These are phyloP conservation scores for Sebastes reedi DNA, from an alignment of 2,797 vertebrate species.

Conservation along the genomic window DNA sequence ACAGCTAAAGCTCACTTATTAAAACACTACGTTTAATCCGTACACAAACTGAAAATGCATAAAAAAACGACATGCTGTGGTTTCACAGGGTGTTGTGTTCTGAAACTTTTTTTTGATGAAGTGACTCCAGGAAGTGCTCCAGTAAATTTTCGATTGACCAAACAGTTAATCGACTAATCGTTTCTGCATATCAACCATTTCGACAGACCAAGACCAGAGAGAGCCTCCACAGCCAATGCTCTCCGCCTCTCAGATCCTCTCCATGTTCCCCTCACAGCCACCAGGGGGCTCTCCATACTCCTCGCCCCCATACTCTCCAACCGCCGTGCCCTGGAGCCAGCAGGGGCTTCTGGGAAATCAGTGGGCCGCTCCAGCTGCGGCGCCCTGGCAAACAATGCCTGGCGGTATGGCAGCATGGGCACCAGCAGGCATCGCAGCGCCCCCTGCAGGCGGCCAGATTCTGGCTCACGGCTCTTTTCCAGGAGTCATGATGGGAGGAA, in stretches of 20 bases:
- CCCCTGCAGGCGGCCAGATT: not conserved
- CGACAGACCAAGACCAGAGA: not conserved
- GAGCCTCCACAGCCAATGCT: constrained; percentile 42
- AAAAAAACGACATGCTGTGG: not conserved
- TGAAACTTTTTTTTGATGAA: not conserved
- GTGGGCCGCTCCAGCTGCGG: constrained; percentile 29
- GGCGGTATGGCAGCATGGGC: constrained; percentile 18
- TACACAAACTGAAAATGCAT: not conserved
- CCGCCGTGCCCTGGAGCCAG: constrained; percentile 51
- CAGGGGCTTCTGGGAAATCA: constrained; percentile 38
- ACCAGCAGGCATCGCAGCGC: not conserved
- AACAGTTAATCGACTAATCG: not conserved
- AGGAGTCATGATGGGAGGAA: not conserved
- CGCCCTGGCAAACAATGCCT: constrained; percentile 27
- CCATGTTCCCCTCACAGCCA: constrained; percentile 60
- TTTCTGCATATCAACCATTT: not conserved
- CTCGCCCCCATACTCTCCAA: constrained; percentile 38
- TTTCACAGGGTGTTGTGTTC: not conserved
- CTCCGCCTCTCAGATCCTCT: constrained; percentile 64
- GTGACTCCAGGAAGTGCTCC: not conserved
- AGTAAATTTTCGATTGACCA: not conserved
- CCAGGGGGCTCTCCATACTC: constrained; percentile 47
- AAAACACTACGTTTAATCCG: not conserved
- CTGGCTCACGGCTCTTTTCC: not conserved
- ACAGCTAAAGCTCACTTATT: not conserved